phyloP scores from a whole-genome alignment of 2,797 vertebrate genomes.

The Austrolebias charrua region DNA sequence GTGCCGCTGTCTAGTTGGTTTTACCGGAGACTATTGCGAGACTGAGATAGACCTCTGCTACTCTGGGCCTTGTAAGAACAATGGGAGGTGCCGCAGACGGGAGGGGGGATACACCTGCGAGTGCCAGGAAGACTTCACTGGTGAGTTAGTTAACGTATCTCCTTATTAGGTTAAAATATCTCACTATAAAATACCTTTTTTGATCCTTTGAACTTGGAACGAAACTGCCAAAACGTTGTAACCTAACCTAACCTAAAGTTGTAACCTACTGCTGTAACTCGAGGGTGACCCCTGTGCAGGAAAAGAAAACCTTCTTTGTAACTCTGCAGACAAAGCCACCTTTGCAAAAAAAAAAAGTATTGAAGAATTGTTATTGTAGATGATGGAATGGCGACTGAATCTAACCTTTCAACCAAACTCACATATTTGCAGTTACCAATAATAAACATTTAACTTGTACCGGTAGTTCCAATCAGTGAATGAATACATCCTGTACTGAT shows the following conservation, averaged over 20 bases:
- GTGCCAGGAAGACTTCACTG: conserved; percentile 91
- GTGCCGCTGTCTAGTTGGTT: conserved; percentile 92
- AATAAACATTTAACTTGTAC: no score
- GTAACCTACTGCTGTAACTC: conserved; percentile 9
- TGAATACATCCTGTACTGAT: no score
- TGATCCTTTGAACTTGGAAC: conserved; percentile 18
- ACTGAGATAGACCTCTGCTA: conserved; percentile 97
- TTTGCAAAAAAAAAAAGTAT: no score
- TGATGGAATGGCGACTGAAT: conserved; percentile 31
- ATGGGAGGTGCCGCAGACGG: conserved; percentile 88
- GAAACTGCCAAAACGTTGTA: conserved; percentile 33
- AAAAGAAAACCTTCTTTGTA: conserved; percentile 26
- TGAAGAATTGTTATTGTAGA: conserved; percentile 38
- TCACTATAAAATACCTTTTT: neutral
- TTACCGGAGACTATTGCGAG: conserved; percentile 96
- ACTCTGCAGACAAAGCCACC: conserved; percentile 18
- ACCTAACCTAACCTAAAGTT: conserved; percentile 16
- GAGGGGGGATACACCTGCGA: conserved; percentile 97
- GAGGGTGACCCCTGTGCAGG: conserved; percentile 48
- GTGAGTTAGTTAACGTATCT: conserved; percentile 69
- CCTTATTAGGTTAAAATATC: no score
- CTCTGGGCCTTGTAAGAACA: conserved; percentile 89
- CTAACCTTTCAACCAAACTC: conserved; percentile 4
- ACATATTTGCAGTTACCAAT: no score
- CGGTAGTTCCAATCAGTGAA: no score